Conservation (phyloP, 2,888 invertebrate species). For the Ormyrus rosae region DNA sequence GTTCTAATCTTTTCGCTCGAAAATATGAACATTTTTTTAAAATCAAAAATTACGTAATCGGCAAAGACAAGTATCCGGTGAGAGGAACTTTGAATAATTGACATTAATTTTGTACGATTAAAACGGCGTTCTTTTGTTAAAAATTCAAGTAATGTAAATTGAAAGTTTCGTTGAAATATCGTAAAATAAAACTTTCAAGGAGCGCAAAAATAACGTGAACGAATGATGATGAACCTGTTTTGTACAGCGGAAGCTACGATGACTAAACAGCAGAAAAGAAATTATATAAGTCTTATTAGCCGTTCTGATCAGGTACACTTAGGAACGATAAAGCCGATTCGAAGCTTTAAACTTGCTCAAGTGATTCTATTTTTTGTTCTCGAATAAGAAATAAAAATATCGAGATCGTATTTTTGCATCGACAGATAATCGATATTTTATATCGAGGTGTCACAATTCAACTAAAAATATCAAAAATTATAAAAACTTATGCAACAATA, state of each 20-base stretch:
- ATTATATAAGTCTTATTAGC: constrained; percentile 21
- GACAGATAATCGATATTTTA: no score
- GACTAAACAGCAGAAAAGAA: constrained; percentile 19
- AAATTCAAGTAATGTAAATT: no score
- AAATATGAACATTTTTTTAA: no score
- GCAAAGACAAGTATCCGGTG: no score
- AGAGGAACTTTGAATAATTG: no score
- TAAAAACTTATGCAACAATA: no score
- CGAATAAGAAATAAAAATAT: neutral
- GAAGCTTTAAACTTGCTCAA: neutral
- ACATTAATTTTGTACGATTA: no score
- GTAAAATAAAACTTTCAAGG: neutral
- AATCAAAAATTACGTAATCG: no score
- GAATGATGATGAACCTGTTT: neutral
- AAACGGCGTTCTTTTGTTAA: no score
- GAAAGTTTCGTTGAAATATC: neutral
- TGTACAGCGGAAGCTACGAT: constrained; percentile 6
- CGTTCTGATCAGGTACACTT: neutral
- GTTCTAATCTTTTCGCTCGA: no score
- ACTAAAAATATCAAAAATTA: no score
- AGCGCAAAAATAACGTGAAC: neutral
- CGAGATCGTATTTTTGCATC: neutral
- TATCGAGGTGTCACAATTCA: no score
- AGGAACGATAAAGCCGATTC: neutral
- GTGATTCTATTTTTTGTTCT: neutral